A percentile compares a stretch with the other conserved stretches of the same genome.
Conservation (phyloP, 2,797 vertebrate species). For the Peromyscus melanophrys region DNA sequence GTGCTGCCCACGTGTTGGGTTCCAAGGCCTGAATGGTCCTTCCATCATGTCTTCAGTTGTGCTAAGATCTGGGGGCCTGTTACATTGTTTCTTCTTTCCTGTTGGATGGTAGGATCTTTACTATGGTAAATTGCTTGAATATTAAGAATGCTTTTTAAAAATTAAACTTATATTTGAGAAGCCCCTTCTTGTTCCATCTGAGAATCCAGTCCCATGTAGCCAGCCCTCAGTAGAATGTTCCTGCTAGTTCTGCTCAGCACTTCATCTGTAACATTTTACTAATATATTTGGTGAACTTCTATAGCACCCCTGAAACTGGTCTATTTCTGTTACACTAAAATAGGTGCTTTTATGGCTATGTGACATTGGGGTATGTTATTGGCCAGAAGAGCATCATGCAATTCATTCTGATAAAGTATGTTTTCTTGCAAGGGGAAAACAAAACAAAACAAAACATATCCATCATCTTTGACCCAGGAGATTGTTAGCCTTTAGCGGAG, state of each 20-base stretch:
- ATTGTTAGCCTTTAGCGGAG: not conserved
- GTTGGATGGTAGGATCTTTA: not conserved
- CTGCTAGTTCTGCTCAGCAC: not conserved
- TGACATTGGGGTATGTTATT: not conserved
- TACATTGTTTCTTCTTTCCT: not conserved
- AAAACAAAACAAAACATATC: not conserved
- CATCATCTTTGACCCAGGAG: not conserved
- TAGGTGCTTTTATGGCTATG: not conserved
- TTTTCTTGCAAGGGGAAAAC: not conserved
- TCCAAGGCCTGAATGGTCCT: too few species aligned
- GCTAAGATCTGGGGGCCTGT: not conserved
- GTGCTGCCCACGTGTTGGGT: accelerated
- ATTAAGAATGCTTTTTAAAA: not conserved
- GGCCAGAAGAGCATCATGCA: not conserved
- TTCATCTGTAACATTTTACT: not conserved
- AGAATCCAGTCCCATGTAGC: not conserved
- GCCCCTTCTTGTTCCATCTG: not conserved
- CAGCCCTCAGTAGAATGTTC: not conserved
- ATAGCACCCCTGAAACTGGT: not conserved
- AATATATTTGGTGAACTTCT: not conserved
- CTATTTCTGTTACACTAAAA: not conserved
- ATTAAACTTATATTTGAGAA: not conserved
- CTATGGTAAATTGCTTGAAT: not conserved
- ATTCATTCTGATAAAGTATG: not conserved
- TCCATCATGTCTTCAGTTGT: not conserved